phyloP scores from a whole-genome alignment of 2,113 vertebrate species.

The Haplochromis vanheusdeni region DNA sequence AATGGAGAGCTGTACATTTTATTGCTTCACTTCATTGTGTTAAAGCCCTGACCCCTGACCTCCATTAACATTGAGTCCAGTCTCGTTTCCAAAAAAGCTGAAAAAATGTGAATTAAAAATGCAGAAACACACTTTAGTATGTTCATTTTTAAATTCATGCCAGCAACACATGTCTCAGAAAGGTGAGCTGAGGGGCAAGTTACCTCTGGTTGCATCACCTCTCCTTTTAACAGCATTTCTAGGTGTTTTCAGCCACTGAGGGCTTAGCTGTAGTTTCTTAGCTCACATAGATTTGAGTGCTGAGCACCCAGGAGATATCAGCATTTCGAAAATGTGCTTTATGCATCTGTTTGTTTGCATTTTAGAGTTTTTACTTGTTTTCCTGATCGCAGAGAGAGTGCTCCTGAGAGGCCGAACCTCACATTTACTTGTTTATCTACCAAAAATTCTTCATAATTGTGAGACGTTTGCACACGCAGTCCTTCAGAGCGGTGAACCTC shows the following conservation, averaged over 20 bases:
- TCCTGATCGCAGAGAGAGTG: rapidly evolving
- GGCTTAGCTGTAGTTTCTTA: background rate
- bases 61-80: background rate
- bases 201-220: background rate
- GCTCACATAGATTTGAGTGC: background rate
- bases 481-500: rapidly evolving
- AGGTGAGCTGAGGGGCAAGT: background rate
- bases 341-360: background rate
- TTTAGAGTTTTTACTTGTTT: background rate
- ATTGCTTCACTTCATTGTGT: background rate
- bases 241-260: rapidly evolving
- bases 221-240: background rate
- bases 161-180: background rate
- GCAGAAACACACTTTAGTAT: background rate
- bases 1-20: background rate
- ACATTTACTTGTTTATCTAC: background rate
- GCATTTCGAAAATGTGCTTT: rapidly evolving
- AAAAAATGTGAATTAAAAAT: background rate
- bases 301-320: background rate
- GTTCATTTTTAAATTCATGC: background rate
- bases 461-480: background rate
- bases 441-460: background rate
- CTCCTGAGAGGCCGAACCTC: background rate
- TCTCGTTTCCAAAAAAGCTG: background rate
- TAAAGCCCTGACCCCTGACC: background rate